These are phyloP conservation scores for Fopius arisanus DNA, from an alignment of 1,140 invertebrate species.

Conservation along the genomic window DNA sequence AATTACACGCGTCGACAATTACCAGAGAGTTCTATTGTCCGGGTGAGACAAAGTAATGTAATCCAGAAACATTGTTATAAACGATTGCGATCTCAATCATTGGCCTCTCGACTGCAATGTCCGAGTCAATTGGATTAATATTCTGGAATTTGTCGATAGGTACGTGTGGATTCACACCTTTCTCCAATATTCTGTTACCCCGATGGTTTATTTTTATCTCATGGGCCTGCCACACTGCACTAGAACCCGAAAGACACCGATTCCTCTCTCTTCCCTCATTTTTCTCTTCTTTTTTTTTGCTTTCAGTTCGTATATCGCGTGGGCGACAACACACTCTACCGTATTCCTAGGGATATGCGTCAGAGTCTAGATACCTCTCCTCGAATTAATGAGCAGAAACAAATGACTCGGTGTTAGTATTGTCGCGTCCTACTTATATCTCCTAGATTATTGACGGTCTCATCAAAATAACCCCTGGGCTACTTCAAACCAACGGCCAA, in stretches of 20 bases:
- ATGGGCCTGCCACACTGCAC: neutral
- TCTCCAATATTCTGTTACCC: neutral
- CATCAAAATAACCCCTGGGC: neutral
- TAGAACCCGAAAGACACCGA: neutral
- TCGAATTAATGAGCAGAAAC: slow-evolving; percentile 64
- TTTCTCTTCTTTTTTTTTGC: slow-evolving; percentile 6
- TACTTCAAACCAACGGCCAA: no score
- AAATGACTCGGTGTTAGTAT: slow-evolving; percentile 60
- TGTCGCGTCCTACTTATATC: slow-evolving; percentile 45
- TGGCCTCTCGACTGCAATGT: neutral
- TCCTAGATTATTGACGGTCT: slow-evolving; percentile 8
- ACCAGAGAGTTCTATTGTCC: slow-evolving; percentile 8
- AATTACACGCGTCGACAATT: slow-evolving; percentile 31
- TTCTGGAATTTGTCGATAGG: neutral
- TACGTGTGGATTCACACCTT: slow-evolving; percentile 16
- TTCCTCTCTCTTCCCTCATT: no score
- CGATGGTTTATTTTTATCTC: neutral
- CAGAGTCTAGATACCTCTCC: slow-evolving; percentile 57
- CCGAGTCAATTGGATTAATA: neutral
- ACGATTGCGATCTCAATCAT: slow-evolving; percentile 4
- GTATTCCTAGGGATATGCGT: slow-evolving; percentile 4
- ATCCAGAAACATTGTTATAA: slow-evolving; percentile 16
- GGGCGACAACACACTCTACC: slow-evolving; percentile 10
- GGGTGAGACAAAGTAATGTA: neutral
- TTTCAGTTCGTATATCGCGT: slow-evolving; percentile 23